Base-by-base conservation (phyloP, 2,888 invertebrate genomes). In the Colletes collaris region DNA sequence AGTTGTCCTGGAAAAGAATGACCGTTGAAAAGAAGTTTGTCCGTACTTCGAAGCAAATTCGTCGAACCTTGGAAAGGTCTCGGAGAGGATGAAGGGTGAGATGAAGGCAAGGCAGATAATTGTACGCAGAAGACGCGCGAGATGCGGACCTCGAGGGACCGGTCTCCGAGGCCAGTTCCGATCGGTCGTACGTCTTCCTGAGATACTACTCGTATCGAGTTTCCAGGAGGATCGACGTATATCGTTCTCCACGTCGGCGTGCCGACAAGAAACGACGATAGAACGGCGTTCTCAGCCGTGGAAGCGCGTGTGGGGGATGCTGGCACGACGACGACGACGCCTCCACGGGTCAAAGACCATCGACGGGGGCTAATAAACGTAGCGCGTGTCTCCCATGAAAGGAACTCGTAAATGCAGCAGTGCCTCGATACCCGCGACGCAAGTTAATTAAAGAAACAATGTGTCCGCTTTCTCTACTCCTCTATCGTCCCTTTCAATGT, bases 131-230 rank as follows among this genome's bases (percentile, higher is more conserved):
- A 58, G 68, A 68, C 49, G 75, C 68, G 64, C 59, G 50, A 66
- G 59, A 53, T 59, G 64, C 59, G 50, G 53, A 50, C 58, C 67
- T 65, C 80, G 75, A 67, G 76, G 64, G 79, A 63, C 80, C 77
- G 65, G 76, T 80, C 76, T 68, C 10, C 72, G 68, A 63, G 76
- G 81, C 76, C 55, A 81, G 81, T 79, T 77, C 78, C 85, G 85
- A 89, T 88, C 86, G 88, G 84, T 84, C 88, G 87, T 89, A 87
- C 85, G 85, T 88, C 87, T 89, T 85, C 82, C 82, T 88, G 87
- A 88, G 87, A 89, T 88, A 89, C 85, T 86, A 81, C 80, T 82
- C 76, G 88, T 84, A 88, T 89, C 87, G 86, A 87, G 87, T 89
- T 90, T 88, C 88, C 85, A 76, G 76, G 83, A 82, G 67, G 76